Percentiles rank a stretch among this genome's conserved stretches.
Evolutionary conservation across 2,113 vertebrate species (phyloP).

Genomic region (Xenopus laevis): DNA sequence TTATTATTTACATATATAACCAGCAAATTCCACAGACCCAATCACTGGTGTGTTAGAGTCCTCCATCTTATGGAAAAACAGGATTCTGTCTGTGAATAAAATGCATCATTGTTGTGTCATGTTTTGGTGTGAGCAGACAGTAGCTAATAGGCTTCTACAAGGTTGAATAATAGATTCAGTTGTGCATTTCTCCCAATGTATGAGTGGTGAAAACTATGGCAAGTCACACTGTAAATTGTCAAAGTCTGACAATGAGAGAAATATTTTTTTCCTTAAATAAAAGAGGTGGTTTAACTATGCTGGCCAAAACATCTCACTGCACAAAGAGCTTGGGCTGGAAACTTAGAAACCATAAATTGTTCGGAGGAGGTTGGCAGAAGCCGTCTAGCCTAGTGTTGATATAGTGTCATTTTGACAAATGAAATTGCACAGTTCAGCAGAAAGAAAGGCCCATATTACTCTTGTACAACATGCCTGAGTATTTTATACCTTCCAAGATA

Average conservation of each 20-base stretch:
- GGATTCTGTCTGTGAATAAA: no score
- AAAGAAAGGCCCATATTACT: slow-evolving; percentile 17
- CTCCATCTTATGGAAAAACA: no score
- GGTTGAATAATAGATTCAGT: background rate
- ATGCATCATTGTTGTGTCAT: no score
- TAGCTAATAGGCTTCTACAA: background rate
- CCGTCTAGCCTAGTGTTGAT: slow-evolving; percentile 44
- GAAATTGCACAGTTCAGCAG: slow-evolving; percentile 9
- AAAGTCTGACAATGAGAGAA: slow-evolving; percentile 31
- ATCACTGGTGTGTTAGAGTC: no score
- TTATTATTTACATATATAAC: no score
- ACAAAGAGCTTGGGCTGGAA: slow-evolving; percentile 15
- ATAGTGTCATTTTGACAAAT: slow-evolving; percentile 46
- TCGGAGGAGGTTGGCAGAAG: slow-evolving; percentile 35
- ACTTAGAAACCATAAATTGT: slow-evolving; percentile 30
- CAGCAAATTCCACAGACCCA: no score
- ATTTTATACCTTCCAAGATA: background rate
- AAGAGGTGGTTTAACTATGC: slow-evolving; percentile 24
- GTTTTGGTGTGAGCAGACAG: background rate
- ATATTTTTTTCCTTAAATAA: slow-evolving; percentile 4
- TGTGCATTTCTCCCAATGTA: background rate
- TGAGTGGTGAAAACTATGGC: slow-evolving; percentile 16
- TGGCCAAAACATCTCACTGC: slow-evolving; percentile 18
- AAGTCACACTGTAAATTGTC: slow-evolving; percentile 12
- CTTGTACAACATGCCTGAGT: slow-evolving; percentile 15